These are phyloP conservation scores for Drosophila neotestacea DNA, from an alignment of 2,888 invertebrate species.

Conservation along the genomic window DNA sequence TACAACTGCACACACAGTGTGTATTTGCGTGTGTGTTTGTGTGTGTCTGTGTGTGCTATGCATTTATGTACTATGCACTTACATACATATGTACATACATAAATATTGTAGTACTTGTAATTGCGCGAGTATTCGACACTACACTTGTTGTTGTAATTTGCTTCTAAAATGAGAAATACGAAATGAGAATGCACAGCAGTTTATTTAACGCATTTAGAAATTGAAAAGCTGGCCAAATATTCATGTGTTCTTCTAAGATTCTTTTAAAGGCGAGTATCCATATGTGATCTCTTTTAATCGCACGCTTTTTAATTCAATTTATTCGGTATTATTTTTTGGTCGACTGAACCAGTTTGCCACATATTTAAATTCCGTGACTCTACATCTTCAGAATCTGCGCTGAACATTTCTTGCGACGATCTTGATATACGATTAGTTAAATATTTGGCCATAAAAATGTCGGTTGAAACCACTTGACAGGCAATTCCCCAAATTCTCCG, in stretches of 20 bases:
- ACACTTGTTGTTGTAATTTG: constrained; percentile 24
- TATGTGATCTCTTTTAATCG: neutral
- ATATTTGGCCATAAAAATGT: constrained; percentile 27
- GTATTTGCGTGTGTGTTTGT: neutral
- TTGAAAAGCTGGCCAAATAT: constrained; percentile 20
- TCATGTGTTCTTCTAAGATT: neutral
- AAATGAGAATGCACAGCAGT: constrained; percentile 5
- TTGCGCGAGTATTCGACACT: constrained; percentile 44
- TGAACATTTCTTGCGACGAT: constrained; percentile 7
- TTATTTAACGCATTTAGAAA: constrained; percentile 5
- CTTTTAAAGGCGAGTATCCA: neutral
- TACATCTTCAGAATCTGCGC: neutral
- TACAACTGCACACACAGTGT: constrained; percentile 39
- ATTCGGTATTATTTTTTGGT: neutral
- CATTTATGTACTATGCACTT: constrained; percentile 13
- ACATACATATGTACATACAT: neutral
- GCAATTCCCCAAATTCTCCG: constrained; percentile 4
- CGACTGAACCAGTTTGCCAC: constrained; percentile 9
- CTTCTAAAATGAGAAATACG: constrained; percentile 43
- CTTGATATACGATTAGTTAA: constrained; percentile 11
- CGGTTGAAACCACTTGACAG: constrained; percentile 11
- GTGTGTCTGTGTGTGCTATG: constrained; percentile 8
- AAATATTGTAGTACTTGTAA: constrained; percentile 31
- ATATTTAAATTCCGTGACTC: constrained; percentile 13
- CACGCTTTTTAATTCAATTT: neutral